Base-by-base conservation (phyloP, 1,140 invertebrate genomes). In the Brachionus sp. region DNA sequence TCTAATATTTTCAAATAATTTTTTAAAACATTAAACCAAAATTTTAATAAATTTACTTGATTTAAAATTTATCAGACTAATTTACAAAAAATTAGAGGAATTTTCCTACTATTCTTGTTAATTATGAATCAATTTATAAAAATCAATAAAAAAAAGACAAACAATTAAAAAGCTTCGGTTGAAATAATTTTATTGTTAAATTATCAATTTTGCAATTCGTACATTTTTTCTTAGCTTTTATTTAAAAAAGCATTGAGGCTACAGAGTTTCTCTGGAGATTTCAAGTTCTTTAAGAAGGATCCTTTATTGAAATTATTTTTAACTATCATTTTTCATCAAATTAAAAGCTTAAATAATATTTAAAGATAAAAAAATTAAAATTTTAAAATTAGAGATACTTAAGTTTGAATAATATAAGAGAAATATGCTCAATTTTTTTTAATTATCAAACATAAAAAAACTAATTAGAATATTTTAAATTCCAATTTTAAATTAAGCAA, bases 361-460 rank as follows among this genome's bases (percentile, higher is more conserved):
- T 57, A 23, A 57, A 19, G 3, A 3, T n/a, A 57, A 57, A 57
- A 23, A 1, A 57, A 57, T 57, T 57, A 57, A 23, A 1, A 57
- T 57, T 57, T 19, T 57, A 3, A 57, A 57, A 57, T 57, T 57
- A 19, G 19, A 9, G 5, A 57, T 57, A 57, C 16, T 66, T 66
- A 29, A 35, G 7, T 13, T 66, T 66, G n/a, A 46, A 46, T n/a
- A 33, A 29, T n/a, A 66, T 35, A 33, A 4, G 9, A 66, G 33
- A 66, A 66, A 66, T 66, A 66, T 66, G 29, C 64, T 66, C 10
- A 66, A 25, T 9, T 64, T 64, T 57, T 53, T 57, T 57, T 57
- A 3, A 5, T 9, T 57, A 7, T 57, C 16, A 1, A 19, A 19
- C 5, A 57, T 19, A n/a, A 57, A 57, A 19, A 23, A 9, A 9